These are phyloP conservation scores for Tenodera sinensis DNA, from an alignment of 2,888 invertebrate genomes.

Conservation along the genomic window DNA sequence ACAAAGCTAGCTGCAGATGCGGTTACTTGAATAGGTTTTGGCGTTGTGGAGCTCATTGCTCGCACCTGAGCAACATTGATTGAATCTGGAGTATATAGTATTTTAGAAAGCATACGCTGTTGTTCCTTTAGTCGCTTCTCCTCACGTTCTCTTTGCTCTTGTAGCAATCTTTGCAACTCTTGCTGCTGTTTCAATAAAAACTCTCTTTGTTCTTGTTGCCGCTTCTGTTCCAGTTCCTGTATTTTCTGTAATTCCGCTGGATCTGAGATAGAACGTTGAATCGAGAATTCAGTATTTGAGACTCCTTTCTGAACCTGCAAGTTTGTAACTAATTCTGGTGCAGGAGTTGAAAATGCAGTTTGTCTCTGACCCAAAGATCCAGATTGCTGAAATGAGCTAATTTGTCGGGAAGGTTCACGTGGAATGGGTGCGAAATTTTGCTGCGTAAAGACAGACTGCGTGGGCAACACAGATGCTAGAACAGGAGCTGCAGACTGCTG, in stretches of 20 bases:
- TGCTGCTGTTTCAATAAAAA: neutral
- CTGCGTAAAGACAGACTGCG: neutral
- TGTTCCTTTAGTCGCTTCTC: neutral
- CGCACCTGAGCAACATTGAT: neutral
- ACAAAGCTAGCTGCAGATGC: neutral
- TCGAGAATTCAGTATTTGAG: neutral
- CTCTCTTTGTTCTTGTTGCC: neutral
- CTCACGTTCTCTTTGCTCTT: neutral
- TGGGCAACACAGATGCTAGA: neutral
- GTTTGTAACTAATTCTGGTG: neutral
- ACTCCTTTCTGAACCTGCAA: neutral
- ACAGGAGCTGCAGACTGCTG: neutral
- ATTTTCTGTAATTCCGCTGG: conserved; percentile 1
- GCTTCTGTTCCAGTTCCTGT: neutral
- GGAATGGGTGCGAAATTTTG: neutral
- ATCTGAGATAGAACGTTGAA: neutral
- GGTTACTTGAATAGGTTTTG: neutral
- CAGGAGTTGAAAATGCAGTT: neutral
- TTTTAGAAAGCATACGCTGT: neutral
- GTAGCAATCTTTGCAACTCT: neutral
- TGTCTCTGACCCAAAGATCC: neutral
- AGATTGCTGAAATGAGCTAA: neutral
- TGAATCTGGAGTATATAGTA: neutral
- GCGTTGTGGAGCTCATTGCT: neutral
- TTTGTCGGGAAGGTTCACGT: neutral